Percentiles rank a stretch among this genome's conserved stretches.
These are phyloP conservation scores for Macroglossus sobrinus DNA, from an alignment of 2,113 vertebrate species.

Conservation along the genomic window DNA sequence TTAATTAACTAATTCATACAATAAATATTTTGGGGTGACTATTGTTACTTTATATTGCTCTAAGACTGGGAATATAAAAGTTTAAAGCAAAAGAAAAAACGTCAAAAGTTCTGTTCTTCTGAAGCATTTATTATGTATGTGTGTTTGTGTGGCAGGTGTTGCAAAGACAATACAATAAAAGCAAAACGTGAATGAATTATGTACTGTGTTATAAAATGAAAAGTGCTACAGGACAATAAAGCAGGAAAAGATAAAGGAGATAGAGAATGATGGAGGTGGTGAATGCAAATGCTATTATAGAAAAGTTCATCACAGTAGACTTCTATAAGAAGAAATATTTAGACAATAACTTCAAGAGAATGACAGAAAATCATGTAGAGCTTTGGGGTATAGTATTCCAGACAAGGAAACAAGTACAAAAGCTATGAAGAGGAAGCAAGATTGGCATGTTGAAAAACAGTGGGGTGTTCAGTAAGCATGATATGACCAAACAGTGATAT, in stretches of 20 bases:
- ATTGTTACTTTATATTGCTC: background rate
- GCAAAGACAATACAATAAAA: background rate
- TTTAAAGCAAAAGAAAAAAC: background rate
- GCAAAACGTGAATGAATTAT: background rate
- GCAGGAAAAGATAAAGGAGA: background rate
- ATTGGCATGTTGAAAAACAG: background rate
- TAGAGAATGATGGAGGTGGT: background rate
- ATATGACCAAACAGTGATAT: background rate
- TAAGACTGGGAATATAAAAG: background rate
- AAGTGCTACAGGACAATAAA: background rate
- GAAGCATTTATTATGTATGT: background rate
- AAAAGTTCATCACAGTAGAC: background rate
- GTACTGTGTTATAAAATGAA: background rate
- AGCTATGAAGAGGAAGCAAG: background rate
- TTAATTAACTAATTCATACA: background rate
- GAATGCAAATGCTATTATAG: background rate
- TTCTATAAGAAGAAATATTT: background rate
- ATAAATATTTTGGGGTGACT: background rate
- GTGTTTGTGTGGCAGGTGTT: fast-evolving
- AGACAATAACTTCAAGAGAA: background rate
- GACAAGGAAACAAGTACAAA: background rate
- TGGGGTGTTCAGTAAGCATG: background rate
- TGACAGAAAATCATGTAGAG: background rate
- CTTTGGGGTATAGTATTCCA: background rate
- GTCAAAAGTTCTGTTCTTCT: background rate